phyloP scores from a whole-genome alignment of 2,113 vertebrate species.

The Coracopsis vasa region DNA sequence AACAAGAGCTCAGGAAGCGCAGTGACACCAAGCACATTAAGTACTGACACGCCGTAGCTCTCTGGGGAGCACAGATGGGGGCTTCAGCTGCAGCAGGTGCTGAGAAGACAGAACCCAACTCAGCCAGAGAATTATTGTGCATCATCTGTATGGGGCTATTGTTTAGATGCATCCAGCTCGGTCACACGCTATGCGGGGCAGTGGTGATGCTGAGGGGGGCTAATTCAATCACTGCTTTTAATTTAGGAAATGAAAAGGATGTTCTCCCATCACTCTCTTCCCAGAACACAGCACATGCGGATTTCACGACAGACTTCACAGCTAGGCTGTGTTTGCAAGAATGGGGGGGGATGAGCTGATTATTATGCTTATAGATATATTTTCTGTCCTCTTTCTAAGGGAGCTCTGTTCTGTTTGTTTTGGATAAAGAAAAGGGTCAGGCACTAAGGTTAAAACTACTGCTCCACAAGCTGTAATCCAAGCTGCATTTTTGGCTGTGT shows the following conservation, averaged over 20 bases:
- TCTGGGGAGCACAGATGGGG: constrained; percentile 58
- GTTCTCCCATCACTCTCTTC: background rate
- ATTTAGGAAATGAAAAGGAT: constrained; percentile 58
- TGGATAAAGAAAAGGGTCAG: background rate
- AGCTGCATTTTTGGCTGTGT: background rate
- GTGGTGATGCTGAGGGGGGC: background rate
- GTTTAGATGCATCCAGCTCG: background rate
- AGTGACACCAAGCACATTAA: constrained; percentile 41
- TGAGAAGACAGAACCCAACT: constrained; percentile 24
- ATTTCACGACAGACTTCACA: constrained; percentile 32
- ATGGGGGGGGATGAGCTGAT: background rate
- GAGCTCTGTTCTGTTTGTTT: background rate
- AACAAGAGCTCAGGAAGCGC: constrained; percentile 27
- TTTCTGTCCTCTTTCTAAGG: background rate
- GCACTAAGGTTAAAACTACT: background rate
- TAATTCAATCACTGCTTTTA: constrained; percentile 32
- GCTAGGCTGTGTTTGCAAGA: background rate
- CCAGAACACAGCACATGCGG: background rate
- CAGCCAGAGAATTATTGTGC: constrained; percentile 44
- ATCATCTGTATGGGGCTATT: constrained; percentile 51
- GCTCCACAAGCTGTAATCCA: background rate
- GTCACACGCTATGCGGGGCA: background rate
- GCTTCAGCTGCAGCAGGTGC: constrained; percentile 68
- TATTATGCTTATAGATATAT: background rate
- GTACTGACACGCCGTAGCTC: background rate